phyloP scores from a whole-genome alignment of 1,140 invertebrate species.

The Macrobrachium nipponense region DNA sequence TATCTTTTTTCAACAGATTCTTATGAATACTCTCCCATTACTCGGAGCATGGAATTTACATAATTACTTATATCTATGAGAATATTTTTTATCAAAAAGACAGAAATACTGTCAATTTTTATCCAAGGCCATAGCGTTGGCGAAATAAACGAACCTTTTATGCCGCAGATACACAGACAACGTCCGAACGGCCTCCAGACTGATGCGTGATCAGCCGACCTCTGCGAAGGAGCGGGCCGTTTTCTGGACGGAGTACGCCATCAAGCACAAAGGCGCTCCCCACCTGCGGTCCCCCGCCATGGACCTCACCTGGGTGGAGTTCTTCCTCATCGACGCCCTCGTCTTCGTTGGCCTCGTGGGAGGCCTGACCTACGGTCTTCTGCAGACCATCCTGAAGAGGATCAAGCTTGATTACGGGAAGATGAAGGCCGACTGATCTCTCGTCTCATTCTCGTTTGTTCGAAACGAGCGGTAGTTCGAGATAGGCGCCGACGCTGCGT shows the following conservation, averaged over 20 bases:
- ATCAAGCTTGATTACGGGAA: neutral
- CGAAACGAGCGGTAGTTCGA: no score
- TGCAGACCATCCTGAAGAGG: neutral
- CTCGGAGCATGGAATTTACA: no score
- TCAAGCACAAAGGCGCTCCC: slow-evolving; percentile 70
- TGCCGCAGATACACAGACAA: neutral
- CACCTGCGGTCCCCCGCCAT: slow-evolving; percentile 68
- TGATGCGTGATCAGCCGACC: slow-evolving; percentile 42
- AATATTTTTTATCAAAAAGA: no score
- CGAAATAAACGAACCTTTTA: no score
- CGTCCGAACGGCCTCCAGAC: neutral
- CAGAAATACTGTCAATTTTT: no score
- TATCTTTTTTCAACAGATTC: no score
- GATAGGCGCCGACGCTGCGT: no score
- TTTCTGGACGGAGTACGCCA: slow-evolving; percentile 73
- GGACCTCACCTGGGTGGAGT: slow-evolving; percentile 29
- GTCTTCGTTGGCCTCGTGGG: neutral
- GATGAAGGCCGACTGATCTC: no score
- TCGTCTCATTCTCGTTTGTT: no score
- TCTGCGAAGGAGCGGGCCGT: slow-evolving; percentile 1
- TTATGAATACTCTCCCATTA: no score
- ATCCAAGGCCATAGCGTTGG: no score
- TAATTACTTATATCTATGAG: no score
- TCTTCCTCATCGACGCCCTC: neutral
- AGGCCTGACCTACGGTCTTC: neutral